Evolutionary conservation across 2,888 invertebrate genomes (phyloP).

Genomic region (Mamestra brassicae): DNA sequence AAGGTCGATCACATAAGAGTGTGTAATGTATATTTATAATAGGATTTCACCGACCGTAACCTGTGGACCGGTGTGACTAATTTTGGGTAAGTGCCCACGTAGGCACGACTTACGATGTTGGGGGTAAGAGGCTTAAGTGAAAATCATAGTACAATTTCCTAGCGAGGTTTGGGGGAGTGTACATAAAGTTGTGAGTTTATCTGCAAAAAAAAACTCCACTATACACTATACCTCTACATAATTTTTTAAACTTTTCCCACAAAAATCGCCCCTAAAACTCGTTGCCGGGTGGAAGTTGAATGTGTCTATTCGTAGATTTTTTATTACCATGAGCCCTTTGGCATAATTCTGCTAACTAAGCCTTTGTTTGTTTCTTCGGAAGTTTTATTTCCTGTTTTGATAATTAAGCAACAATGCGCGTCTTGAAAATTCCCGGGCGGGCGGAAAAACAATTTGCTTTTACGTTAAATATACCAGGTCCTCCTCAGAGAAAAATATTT

Average conservation of each 20-base stretch:
- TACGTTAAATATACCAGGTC: slow-evolving; percentile 36
- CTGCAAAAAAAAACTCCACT: slow-evolving; percentile 32
- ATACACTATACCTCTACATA: slow-evolving; percentile 17
- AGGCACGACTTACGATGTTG: slow-evolving; percentile 71
- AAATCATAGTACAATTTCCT: slow-evolving; percentile 76
- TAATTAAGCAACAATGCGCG: slow-evolving; percentile 55
- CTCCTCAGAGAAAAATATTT: slow-evolving; percentile 2
- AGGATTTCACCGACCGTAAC: slow-evolving; percentile 65
- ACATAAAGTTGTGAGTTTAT: slow-evolving; percentile 60
- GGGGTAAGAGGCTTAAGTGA: slow-evolving; percentile 77
- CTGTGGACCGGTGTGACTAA: slow-evolving; percentile 74
- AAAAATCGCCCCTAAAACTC: slow-evolving; percentile 12
- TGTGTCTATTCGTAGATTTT: slow-evolving; percentile 50
- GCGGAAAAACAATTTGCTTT: slow-evolving; percentile 48
- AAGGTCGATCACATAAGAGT: slow-evolving; percentile 60
- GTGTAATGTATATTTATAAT: slow-evolving; percentile 71
- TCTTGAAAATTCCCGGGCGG: slow-evolving; percentile 38
- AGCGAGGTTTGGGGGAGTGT: slow-evolving; percentile 62
- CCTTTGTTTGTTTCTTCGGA: slow-evolving; percentile 61
- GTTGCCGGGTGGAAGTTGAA: slow-evolving; percentile 26
- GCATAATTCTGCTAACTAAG: slow-evolving; percentile 61
- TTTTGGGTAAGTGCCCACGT: slow-evolving; percentile 80
- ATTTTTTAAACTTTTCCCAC: slow-evolving; percentile 32
- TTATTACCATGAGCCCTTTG: slow-evolving; percentile 45
- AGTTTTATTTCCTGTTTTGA: slow-evolving; percentile 61